Base-by-base conservation (phyloP, 2,888 invertebrate genomes). In the Tachystola acroxantha region DNA sequence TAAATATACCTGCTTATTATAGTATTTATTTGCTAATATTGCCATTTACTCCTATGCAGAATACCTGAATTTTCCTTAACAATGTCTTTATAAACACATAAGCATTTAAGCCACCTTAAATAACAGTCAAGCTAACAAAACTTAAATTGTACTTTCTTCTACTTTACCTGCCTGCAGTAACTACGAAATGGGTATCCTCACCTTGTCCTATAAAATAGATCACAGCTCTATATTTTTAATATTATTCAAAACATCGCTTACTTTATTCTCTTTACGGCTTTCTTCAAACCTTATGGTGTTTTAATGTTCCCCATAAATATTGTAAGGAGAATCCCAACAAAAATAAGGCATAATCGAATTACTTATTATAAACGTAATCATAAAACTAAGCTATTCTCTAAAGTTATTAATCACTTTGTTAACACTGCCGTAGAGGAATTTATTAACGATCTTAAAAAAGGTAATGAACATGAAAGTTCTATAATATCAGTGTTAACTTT, bases 301-400 rank as follows among this genome's bases (percentile, higher is more conserved):
- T 72, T 72, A 58, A 70, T 64, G 55, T 49, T 42, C 35, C 34
- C 43, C 48, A 60, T 70, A 71, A 73, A 72, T 68, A 64, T 43
- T 39, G 46, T 16, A 38, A 48, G 40, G 46, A 45, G 42, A 41
- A 54, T 57, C 51, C 58, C 50, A 62, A 57, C 57, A 58, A 55
- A 52, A 60, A 58, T 61, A 61, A 64, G 55, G 50, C 46, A 42
- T 64, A 58, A 71, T 66, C 56, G 59, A 65, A 65, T 20, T 29
- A 16, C 56, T 59, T 64, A 65, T 31, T 29, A 16, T 29, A 14
- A 13, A 51, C 51, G 54, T 60, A 57, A 58, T 59, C 57, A 58
- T 70, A 70, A 66, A 69, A 63, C 50, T 48, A 39, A 53, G 41
- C 49, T 42, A 35, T 39, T 50, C 45, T 42, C 43, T 42, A 29